Base-by-base conservation (phyloP, 2,888 invertebrate species). In the Glaucopsyche alexis region DNA sequence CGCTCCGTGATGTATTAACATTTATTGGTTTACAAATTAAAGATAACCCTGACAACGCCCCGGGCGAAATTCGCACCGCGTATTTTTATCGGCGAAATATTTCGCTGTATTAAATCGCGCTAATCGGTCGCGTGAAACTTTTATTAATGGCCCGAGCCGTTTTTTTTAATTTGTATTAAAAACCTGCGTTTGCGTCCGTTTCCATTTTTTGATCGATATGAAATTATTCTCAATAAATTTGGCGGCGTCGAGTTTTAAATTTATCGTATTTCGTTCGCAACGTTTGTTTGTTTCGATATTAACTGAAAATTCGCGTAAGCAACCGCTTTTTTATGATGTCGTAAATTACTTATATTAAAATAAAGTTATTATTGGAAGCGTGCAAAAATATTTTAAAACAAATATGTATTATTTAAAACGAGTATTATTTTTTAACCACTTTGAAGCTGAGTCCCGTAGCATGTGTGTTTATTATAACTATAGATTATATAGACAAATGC, bases 11-110 rank as follows among this genome's bases (percentile, higher is more conserved):
- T 88, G 88, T 90, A 91, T 91, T 90, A 89, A 91, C 89, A 91
- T 91, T 91, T 91, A 91, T 93, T 91, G 91, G 87, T 89, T 91
- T 86, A 88, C 90, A 89, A 89, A 91, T 91, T 91, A 89, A 91
- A 93, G 88, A 88, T 89, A 86, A 85, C 86, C 80, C 83, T 81
- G 76, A 82, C 81, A 79, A 78, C 81, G 80, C 77, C 74, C 78
- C 80, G 77, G 76, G 78, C 80, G 76, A 77, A 79, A 84, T 83
- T 83, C 81, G 82, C 79, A 79, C 81, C 81, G 80, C 80, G 82
- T 83, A 83, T 80, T 79, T 79, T 88, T 88, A 80, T 79, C 78
- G 75, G 75, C 77, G 80, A 80, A 82, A 82, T 83, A 83, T 82
- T 60, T 81, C 81, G 80, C 81, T 79, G 80, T 80, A 81, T 82